Conservation (phyloP, 2,113 vertebrate species). For the Helogale parvula region DNA sequence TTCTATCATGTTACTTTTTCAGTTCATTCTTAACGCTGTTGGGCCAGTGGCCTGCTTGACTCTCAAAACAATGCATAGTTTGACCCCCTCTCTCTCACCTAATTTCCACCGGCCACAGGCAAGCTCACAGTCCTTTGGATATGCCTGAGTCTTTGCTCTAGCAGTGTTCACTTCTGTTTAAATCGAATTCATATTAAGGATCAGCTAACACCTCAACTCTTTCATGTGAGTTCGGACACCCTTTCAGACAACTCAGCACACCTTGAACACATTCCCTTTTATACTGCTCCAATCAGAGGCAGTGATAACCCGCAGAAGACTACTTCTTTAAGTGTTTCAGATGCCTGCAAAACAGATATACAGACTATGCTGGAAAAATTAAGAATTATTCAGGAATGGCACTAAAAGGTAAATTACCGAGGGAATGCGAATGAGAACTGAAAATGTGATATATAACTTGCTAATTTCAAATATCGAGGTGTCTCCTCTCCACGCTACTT, state of each 20-base stretch:
- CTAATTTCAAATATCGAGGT: neutral
- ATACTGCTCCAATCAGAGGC: neutral
- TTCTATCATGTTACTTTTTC: neutral
- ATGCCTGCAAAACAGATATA: neutral
- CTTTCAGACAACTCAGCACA: neutral
- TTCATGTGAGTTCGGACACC: neutral
- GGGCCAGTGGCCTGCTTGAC: neutral
- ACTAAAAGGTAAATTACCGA: neutral
- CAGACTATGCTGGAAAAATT: neutral
- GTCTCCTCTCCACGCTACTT: neutral
- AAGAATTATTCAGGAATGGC: constrained; percentile 1
- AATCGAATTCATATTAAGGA: constrained; percentile 40
- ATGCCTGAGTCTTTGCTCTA: neutral
- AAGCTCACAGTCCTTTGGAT: neutral
- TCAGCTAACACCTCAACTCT: neutral
- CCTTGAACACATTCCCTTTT: neutral
- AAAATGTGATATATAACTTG: neutral
- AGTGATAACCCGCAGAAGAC: accelerated
- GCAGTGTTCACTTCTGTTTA: neutral
- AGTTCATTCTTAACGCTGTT: neutral
- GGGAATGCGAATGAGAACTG: neutral
- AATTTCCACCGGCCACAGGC: neutral
- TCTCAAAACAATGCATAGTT: neutral
- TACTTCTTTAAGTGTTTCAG: neutral
- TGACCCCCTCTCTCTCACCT: neutral